A percentile compares a stretch with the other conserved stretches of the same genome.
Evolutionary conservation across 1,140 invertebrate species (phyloP).

Genomic region (Gonatopus flavifemur): DNA sequence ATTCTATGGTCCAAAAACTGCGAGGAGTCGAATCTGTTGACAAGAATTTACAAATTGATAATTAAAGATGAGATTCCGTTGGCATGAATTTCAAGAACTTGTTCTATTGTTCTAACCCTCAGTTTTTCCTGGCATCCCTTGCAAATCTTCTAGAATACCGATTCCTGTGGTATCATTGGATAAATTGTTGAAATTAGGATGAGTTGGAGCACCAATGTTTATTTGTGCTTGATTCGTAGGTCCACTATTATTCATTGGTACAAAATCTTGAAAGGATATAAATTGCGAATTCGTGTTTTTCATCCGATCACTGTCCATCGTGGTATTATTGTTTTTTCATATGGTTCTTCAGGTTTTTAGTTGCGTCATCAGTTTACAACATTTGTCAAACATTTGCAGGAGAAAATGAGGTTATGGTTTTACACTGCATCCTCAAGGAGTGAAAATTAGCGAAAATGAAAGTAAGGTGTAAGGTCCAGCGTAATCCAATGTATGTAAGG

Average conservation of each 20-base stretch:
- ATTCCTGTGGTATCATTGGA: conserved; percentile 32
- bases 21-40: conserved; percentile 19
- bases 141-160: conserved; percentile 40
- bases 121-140: conserved; percentile 35
- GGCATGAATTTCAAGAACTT: too few relatives aligned
- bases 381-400: too few relatives aligned
- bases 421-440: too few relatives aligned
- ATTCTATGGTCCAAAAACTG: conserved; percentile 84
- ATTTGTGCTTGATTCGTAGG: conserved; percentile 39
- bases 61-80: too few relatives aligned
- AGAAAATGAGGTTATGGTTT: too few relatives aligned
- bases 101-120: conserved; percentile 32
- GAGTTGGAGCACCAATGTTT: conserved; percentile 39
- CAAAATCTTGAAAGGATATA: conserved; percentile 51
- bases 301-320: conserved; percentile 23
- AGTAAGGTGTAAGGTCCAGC: too few relatives aligned
- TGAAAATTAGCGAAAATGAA: too few relatives aligned
- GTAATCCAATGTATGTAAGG: too few relatives aligned
- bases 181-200: conserved; percentile 39
- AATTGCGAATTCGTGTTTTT: conserved; percentile 38
- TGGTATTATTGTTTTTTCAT: too few relatives aligned
- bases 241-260: conserved; percentile 32
- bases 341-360: too few relatives aligned
- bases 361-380: too few relatives aligned
- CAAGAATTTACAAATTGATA: background rate